Evolutionary conservation across 2,113 vertebrate species (phyloP), one percentile per base, ranked within the genome.

Genomic region (Poecile atricapillus): DNA sequence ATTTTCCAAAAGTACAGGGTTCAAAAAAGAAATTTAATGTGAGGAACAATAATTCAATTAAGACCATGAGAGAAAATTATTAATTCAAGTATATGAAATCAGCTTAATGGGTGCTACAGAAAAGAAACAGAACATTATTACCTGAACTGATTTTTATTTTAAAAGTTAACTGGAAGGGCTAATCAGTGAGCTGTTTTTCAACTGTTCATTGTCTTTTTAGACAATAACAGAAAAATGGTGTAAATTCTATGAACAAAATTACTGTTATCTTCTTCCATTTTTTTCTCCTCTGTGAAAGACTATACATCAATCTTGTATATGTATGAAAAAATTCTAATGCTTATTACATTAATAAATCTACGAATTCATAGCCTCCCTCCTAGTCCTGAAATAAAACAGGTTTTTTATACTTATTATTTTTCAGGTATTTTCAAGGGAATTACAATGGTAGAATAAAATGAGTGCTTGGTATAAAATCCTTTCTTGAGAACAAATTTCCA

Each of bases 321-420:
- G 6, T 47, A 43, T 52, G 14, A 79, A 79, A 64, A 70, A 16
- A 17, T 2, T 59, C 15, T 46, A 46, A 49, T 63, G 10, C 2
- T 69, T 73, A 47, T 77, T 91, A 31, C 11, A 15, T 39, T 35
- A 60, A 24, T 28, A 82, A 65, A 87, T 60, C 17, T 75, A 25
- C 8, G 16, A 73, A 81, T n/a, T 58, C 23, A 56, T 9, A 50
- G 3, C 4, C 23, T 76, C 28, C 10, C 4, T 73, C 35, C 7
- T 52, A 13, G 15, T 46, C 22, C 14, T 0, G 0, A 28, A 73
- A 62, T 44, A 7, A 15, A 58, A 3, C 10, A 55, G 2, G 8
- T 14, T 37, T 71, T 7, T 62, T 41, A 30, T 43, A 16, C 17
- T 87, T 75, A 30, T 1, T 67, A 10, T 86, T 87, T 95, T 81